Base-by-base conservation (phyloP, 2,888 invertebrate genomes). In the Xanthorhoe designata region DNA sequence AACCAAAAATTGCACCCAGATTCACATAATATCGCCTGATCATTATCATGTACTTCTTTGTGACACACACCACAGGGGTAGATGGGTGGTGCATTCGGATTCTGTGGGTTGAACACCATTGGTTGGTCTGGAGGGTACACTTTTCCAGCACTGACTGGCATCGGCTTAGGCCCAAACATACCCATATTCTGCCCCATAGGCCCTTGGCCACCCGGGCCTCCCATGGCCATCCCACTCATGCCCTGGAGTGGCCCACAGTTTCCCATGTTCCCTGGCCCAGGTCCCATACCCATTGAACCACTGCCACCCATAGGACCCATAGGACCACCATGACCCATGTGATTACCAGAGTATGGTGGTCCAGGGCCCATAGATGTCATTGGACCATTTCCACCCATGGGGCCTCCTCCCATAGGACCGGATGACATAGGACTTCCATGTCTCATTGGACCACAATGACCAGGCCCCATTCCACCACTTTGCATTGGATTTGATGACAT, bases 1-100 rank as follows among this genome's bases (percentile, higher is more conserved):
- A 98, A 99, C 98, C 99, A 99, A 94, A 99, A 99, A 94, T 99
- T 99, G 93, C 99, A 99, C 64, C 99, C 99, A 80, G 98, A 98
- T 94, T 99, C 99, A 92, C 99, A 99, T 76, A 99, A 95, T 76
- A 98, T 98, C 66, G 98, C 99, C 94, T 99, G 98, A 91, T 99
- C 99, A 94, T 99, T 99, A 91, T 99, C 99, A 92, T 99, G 98
- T 64, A 98, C 98, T 94, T 99, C 99, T 94, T 98, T 98, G 92
- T 98, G 99, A 93, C 99, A 99, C 66, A 98, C 96, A 71, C 99
- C 99, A 92, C 99, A 99, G 0, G 99, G 98, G 89, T 99, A 99
- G 75, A 99, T 99, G 1, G 99, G 99, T 56, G 99, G 99, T 60
- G 99, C 99, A 88, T 99, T 99, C 0, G 99, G 99, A 91, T 99